Percentiles rank a stretch among this genome's conserved stretches.
Evolutionary conservation across 2,113 vertebrate genomes (phyloP).

Genomic region (Serilophus lunatus): DNA sequence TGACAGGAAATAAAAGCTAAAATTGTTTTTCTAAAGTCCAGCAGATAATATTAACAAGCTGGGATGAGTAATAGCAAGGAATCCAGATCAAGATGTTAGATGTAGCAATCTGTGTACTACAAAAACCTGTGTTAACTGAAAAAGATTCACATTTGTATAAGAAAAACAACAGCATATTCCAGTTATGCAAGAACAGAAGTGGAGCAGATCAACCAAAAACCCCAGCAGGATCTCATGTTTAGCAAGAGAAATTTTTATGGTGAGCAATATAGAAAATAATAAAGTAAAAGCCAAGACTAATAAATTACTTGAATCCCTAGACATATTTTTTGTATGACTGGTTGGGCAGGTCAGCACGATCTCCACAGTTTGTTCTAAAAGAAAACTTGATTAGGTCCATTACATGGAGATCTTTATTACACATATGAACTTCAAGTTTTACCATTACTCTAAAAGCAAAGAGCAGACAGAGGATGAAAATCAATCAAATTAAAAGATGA

Average conservation of each 20-base stretch:
- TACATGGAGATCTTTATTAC: conserved; percentile 49
- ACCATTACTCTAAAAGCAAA: background rate
- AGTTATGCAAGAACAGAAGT: background rate
- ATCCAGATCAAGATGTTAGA: background rate
- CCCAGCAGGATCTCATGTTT: conserved; percentile 25
- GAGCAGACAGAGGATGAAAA: conserved; percentile 41
- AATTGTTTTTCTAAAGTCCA: conserved; percentile 18
- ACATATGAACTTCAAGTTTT: conserved; percentile 13
- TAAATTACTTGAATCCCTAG: conserved; percentile 28
- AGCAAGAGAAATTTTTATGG: background rate
- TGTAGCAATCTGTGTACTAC: background rate
- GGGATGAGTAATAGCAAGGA: background rate
- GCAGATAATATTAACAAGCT: conserved; percentile 29
- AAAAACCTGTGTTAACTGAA: background rate
- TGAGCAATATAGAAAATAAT: background rate
- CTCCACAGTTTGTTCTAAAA: conserved; percentile 32
- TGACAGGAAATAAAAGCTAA: conserved; percentile 57
- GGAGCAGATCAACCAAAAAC: conserved; percentile 19
- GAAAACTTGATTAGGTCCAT: conserved; percentile 7
- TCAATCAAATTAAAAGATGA: conserved; percentile 41
- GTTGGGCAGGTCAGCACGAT: background rate
- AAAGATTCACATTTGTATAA: background rate
- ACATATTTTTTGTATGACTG: conserved; percentile 30
- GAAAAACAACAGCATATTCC: background rate
- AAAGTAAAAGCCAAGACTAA: conserved; percentile 43